These are phyloP conservation scores for Linnaemya vulpina DNA, from an alignment of 2,888 invertebrate genomes.

Conservation along the genomic window DNA sequence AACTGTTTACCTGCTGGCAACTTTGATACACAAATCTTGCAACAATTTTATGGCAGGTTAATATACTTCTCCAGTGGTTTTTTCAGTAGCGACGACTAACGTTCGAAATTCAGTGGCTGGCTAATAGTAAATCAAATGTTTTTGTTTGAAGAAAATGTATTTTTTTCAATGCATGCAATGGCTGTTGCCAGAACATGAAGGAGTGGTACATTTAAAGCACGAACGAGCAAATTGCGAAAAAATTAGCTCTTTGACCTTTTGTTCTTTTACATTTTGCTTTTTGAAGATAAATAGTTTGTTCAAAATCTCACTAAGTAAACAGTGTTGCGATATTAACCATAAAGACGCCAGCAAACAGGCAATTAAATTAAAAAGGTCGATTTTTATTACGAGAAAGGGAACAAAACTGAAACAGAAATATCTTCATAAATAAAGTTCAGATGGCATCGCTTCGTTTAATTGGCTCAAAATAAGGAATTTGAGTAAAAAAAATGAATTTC, in stretches of 20 bases:
- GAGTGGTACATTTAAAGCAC: slow-evolving; percentile 26
- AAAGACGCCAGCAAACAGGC: slow-evolving; percentile 4
- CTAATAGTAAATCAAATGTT: slow-evolving; percentile 12
- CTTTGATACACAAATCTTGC: neutral
- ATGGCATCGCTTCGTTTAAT: neutral
- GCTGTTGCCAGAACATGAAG: neutral
- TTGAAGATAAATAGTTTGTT: slow-evolving; percentile 30
- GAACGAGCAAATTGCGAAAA: slow-evolving; percentile 22
- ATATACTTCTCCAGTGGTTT: slow-evolving; percentile 46
- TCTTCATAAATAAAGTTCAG: neutral
- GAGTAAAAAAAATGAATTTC: no score
- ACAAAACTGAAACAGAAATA: neutral
- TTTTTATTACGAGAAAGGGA: neutral
- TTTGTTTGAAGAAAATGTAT: neutral
- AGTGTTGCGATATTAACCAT: neutral
- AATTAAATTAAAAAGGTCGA: slow-evolving; percentile 59
- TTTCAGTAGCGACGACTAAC: neutral
- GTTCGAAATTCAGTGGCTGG: slow-evolving; percentile 11
- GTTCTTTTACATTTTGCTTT: neutral
- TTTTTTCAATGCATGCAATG: slow-evolving; percentile 26
- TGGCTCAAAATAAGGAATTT: no score
- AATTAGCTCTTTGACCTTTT: slow-evolving; percentile 51
- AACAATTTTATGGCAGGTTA: slow-evolving; percentile 50
- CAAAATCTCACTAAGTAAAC: slow-evolving; percentile 5
- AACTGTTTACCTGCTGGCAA: slow-evolving; percentile 14